Conservation (phyloP, 2,113 vertebrate species). For the Rhabdomys dilectus region DNA sequence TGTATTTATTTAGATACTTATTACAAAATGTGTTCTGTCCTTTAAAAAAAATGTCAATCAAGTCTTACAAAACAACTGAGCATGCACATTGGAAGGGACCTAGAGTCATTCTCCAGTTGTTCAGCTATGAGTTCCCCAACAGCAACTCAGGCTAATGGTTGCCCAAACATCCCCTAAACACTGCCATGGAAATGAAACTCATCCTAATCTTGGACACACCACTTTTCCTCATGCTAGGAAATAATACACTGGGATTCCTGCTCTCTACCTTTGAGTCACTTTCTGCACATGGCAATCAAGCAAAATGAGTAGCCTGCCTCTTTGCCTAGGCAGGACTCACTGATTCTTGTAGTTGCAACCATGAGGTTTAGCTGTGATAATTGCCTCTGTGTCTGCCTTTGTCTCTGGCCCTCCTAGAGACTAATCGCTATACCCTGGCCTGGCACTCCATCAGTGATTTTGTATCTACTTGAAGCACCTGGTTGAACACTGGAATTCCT, state of each 20-base stretch:
- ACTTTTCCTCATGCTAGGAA: neutral
- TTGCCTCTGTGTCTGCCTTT: neutral
- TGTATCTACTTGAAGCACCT: neutral
- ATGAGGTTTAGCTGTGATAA: neutral
- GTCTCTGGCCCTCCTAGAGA: neutral
- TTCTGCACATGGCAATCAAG: neutral
- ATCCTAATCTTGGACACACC: neutral
- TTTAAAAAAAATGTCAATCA: slow-evolving; percentile 32
- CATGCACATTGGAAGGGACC: neutral
- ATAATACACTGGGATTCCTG: neutral
- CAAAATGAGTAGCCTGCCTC: neutral
- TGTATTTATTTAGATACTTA: slow-evolving; percentile 26
- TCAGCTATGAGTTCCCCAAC: neutral
- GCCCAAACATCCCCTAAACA: neutral
- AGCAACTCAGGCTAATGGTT: neutral
- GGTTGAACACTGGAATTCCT: neutral
- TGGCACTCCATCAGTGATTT: neutral
- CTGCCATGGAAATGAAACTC: neutral
- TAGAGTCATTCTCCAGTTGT: neutral
- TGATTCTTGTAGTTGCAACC: neutral
- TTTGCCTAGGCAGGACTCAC: neutral
- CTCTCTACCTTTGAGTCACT: neutral
- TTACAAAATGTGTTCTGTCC: neutral
- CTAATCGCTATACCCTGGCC: neutral
- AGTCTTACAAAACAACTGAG: neutral